Percentiles rank a stretch among this genome's conserved stretches.
Conservation (phyloP, 2,797 vertebrate genomes). For the Champsocephalus esox region DNA sequence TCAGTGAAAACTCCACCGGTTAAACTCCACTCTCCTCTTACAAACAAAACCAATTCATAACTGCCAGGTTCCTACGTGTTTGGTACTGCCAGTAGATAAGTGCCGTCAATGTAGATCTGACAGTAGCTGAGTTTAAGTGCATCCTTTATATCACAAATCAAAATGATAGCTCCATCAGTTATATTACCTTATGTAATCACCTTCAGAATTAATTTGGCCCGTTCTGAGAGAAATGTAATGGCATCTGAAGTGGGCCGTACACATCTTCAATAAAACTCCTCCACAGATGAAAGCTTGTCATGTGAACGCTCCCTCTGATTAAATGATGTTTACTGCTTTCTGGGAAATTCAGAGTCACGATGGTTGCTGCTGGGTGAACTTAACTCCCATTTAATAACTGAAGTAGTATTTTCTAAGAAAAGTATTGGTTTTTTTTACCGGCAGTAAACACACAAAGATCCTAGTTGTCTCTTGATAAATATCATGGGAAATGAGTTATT, state of each 20-base stretch:
- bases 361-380: conserved; percentile 6
- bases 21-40: conserved; percentile 35
- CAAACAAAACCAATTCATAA: conserved; percentile 29
- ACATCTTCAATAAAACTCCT: conserved; percentile 29
- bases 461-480: not conserved
- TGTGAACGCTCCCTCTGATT: conserved; percentile 32
- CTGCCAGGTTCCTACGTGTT: conserved; percentile 10
- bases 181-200: conserved; percentile 16
- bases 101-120: conserved; percentile 25
- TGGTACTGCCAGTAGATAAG: conserved; percentile 9
- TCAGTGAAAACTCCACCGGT: conserved; percentile 36
- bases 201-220: conserved; percentile 19
- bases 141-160: conserved; percentile 18
- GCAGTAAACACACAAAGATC: conserved; percentile 12
- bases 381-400: conserved; percentile 32
- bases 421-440: not conserved
- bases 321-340: conserved; percentile 41
- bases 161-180: conserved; percentile 15
- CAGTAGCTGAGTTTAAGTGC: conserved; percentile 5
- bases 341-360: conserved; percentile 33
- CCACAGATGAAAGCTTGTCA: conserved; percentile 24
- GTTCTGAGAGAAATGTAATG: conserved; percentile 34
- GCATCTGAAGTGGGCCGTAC: conserved; percentile 28
- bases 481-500: conserved; percentile 33
- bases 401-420: conserved; percentile 26